Percentiles rank a stretch among this genome's conserved stretches.
These are phyloP conservation scores for Macquaria ambigua DNA, from an alignment of 2,113 vertebrate species.

Conservation along the genomic window DNA sequence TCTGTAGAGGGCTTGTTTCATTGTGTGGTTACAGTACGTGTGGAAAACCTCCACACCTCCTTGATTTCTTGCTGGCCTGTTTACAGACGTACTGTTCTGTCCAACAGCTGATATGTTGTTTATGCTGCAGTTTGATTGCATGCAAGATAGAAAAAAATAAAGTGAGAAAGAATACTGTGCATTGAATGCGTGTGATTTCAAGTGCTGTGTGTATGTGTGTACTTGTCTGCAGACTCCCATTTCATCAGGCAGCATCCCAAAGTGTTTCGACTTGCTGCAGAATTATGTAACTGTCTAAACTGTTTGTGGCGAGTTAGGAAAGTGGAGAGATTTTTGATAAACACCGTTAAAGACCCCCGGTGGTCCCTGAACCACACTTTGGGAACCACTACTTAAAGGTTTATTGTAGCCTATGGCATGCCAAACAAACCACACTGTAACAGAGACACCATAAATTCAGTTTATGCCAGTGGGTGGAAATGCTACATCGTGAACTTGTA, in stretches of 20 bases:
- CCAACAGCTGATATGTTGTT: neutral
- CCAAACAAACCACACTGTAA: slow-evolving; percentile 21
- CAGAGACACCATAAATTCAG: neutral
- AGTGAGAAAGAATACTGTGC: neutral
- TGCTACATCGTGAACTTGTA: neutral
- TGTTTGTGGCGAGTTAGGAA: slow-evolving; percentile 26
- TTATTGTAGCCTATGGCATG: slow-evolving; percentile 12
- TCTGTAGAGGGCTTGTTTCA: slow-evolving; percentile 8
- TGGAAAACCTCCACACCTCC: slow-evolving; percentile 18
- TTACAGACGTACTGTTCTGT: neutral
- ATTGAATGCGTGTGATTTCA: neutral
- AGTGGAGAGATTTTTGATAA: slow-evolving; percentile 30
- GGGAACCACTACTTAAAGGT: slow-evolving; percentile 22
- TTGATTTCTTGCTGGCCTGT: neutral
- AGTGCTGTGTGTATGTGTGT: neutral
- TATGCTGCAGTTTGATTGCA: neutral
- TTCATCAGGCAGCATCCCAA: neutral
- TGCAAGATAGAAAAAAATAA: neutral
- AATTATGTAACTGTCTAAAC: slow-evolving; percentile 49
- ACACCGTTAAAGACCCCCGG: slow-evolving; percentile 14
- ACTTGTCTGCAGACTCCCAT: slow-evolving; percentile 13
- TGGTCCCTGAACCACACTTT: slow-evolving; percentile 29
- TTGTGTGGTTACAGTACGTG: neutral
- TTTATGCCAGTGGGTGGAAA: neutral
- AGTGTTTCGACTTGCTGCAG: slow-evolving; percentile 30